Percentiles rank a stretch among this genome's conserved stretches.
Evolutionary conservation across 2,888 invertebrate genomes (phyloP).

Genomic region (Agrilus cyanescens): DNA sequence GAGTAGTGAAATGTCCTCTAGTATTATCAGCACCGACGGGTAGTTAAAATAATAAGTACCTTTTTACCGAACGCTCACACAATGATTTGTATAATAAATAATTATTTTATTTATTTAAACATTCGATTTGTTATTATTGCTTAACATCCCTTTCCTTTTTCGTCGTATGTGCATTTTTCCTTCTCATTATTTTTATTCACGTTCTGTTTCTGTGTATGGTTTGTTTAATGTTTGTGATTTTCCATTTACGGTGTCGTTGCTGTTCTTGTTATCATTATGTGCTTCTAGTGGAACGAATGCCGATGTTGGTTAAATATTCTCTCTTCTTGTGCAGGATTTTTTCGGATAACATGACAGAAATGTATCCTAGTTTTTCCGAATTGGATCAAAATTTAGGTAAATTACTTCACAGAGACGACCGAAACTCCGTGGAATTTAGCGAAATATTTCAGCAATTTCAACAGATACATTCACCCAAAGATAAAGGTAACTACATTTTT

Average conservation of each 20-base stretch:
- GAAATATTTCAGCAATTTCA: constrained; percentile 29
- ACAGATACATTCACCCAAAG: constrained; percentile 5
- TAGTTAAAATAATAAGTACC: constrained; percentile 28
- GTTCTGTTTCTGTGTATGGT: neutral
- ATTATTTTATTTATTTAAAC: constrained; percentile 6
- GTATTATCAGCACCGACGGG: constrained; percentile 53
- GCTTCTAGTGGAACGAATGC: neutral
- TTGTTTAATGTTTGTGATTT: neutral
- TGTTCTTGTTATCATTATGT: neutral
- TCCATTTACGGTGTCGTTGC: too few species aligned
- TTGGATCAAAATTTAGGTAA: constrained; percentile 43
- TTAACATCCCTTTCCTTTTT: neutral
- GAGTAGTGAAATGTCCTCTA: constrained; percentile 48
- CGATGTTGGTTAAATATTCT: constrained; percentile 1
- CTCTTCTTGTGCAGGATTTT: constrained; percentile 25
- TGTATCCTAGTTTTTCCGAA: constrained; percentile 42
- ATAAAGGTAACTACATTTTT: too few species aligned
- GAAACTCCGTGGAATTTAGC: constrained; percentile 30
- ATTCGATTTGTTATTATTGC: neutral
- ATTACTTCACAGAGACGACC: constrained; percentile 33
- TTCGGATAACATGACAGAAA: constrained; percentile 36
- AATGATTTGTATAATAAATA: constrained; percentile 10
- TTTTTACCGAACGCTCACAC: constrained; percentile 8
- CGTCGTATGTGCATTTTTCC: neutral
- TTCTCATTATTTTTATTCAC: neutral